Evolutionary conservation across 2,888 invertebrate genomes (phyloP).

Genomic region (Caenorhabditis drosophilae): DNA sequence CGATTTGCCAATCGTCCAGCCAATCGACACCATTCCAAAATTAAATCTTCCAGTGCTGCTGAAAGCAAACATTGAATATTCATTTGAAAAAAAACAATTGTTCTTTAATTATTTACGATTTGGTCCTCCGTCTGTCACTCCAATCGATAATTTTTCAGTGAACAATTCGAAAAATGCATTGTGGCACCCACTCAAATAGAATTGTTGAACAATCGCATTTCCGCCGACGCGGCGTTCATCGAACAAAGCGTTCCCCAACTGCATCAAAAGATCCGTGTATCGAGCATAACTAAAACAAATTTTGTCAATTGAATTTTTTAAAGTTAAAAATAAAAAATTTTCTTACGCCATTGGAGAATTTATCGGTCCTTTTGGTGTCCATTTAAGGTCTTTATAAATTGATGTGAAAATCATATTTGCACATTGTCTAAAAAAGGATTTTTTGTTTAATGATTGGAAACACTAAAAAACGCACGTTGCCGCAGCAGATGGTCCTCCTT

Average conservation of each 20-base stretch:
- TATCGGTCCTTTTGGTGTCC: conserved; percentile 9
- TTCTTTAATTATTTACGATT: too few relatives aligned
- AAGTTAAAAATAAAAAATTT: too few relatives aligned
- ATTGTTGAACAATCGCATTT: conserved; percentile 36
- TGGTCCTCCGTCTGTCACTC: not conserved
- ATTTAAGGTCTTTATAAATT: conserved; percentile 46
- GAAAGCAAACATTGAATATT: too few relatives aligned
- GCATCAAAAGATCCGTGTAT: conserved; percentile 32
- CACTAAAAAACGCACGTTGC: not conserved
- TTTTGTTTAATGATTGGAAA: too few relatives aligned
- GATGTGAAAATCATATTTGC: conserved; percentile 38
- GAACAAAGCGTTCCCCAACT: conserved; percentile 43
- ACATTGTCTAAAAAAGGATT: conserved; percentile 19
- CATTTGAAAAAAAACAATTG: too few relatives aligned
- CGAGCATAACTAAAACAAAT: too few relatives aligned
- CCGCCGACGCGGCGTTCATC: conserved; percentile 36
- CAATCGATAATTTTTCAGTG: conserved; percentile 33
- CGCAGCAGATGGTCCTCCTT: conserved; percentile 7
- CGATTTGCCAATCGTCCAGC: conserved; percentile 39
- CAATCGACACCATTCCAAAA: conserved; percentile 42
- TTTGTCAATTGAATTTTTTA: too few relatives aligned
- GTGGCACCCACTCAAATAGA: conserved; percentile 62
- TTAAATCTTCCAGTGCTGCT: conserved; percentile 14
- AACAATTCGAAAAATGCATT: conserved; percentile 55
- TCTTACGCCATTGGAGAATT: conserved; percentile 37